Evolutionary conservation across 2,113 vertebrate genomes (phyloP).

Genomic region (Hymenochirus boettgeri): DNA sequence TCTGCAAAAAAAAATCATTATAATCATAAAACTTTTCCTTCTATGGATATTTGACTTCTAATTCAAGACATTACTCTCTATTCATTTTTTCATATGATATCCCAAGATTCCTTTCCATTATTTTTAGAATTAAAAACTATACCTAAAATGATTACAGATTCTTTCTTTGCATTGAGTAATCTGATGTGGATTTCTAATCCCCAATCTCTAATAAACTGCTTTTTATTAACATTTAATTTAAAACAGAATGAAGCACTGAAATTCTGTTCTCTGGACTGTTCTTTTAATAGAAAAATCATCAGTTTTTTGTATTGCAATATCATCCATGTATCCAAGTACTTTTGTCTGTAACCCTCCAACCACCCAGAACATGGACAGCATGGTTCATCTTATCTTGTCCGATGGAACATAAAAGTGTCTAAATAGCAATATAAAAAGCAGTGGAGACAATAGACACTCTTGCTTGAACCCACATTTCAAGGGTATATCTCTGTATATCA

Average conservation of each 20-base stretch:
- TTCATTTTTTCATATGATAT: too few species aligned
- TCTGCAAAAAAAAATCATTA: too few species aligned
- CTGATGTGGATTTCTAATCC: neutral
- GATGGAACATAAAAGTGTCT: neutral
- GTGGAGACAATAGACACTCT: too few species aligned
- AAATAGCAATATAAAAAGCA: neutral
- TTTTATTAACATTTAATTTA: constrained; percentile 1
- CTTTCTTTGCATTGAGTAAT: neutral
- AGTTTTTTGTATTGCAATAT: neutral
- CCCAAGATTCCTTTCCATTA: too few species aligned
- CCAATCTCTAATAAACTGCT: neutral
- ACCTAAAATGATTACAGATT: neutral
- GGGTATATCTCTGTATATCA: too few species aligned
- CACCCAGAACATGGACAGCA: neutral
- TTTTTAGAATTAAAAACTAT: neutral
- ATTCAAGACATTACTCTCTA: too few species aligned
- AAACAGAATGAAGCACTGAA: neutral
- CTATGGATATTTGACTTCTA: too few species aligned
- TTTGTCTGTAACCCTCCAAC: neutral
- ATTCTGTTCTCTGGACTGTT: neutral
- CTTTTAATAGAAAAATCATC: neutral
- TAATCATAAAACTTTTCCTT: too few species aligned
- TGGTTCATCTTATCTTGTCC: neutral
- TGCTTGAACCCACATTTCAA: too few species aligned
- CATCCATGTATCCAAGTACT: neutral